phyloP scores from a whole-genome alignment of 2,888 invertebrate genomes.

The Drosophila leonis region DNA sequence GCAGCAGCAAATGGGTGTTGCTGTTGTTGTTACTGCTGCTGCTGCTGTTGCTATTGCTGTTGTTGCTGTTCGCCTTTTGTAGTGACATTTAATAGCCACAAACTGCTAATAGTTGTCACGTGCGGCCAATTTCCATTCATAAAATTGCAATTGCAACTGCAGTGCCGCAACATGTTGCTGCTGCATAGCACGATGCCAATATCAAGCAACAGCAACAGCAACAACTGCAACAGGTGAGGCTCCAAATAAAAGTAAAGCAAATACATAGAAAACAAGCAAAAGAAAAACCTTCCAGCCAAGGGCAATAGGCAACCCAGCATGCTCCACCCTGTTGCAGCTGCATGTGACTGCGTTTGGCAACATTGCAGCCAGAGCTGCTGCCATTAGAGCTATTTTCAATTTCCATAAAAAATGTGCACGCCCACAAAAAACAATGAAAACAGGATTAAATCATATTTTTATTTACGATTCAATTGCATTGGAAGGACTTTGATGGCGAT shows the following conservation, averaged over 20 bases:
- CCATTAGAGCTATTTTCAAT: slow-evolving; percentile 61
- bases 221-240: slow-evolving; percentile 35
- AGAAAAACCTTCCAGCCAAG: background rate
- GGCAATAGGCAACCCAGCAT: background rate
- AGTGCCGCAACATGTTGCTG: slow-evolving; percentile 57
- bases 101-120: slow-evolving; percentile 77
- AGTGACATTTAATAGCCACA: slow-evolving; percentile 73
- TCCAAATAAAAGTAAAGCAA: slow-evolving; percentile 2
- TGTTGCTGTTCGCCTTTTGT: slow-evolving; percentile 45
- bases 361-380: slow-evolving; percentile 1
- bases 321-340: background rate
- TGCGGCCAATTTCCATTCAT: slow-evolving; percentile 74
- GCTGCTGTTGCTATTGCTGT: slow-evolving; percentile 15
- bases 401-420: slow-evolving; percentile 39
- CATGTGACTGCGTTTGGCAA: background rate
- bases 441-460: slow-evolving; percentile 50
- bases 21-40: slow-evolving; percentile 1
- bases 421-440: slow-evolving; percentile 22
- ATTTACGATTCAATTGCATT: slow-evolving; percentile 51
- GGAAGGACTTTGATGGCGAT: slow-evolving; percentile 31
- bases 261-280: slow-evolving; percentile 17
- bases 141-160: slow-evolving; percentile 53
- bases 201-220: slow-evolving; percentile 10
- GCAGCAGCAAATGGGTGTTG: slow-evolving; percentile 24
- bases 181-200: slow-evolving; percentile 18